Evolutionary conservation across 2,888 invertebrate genomes (phyloP), one percentile per base, ranked within the genome.

Genomic region (Polietes domitor): DNA sequence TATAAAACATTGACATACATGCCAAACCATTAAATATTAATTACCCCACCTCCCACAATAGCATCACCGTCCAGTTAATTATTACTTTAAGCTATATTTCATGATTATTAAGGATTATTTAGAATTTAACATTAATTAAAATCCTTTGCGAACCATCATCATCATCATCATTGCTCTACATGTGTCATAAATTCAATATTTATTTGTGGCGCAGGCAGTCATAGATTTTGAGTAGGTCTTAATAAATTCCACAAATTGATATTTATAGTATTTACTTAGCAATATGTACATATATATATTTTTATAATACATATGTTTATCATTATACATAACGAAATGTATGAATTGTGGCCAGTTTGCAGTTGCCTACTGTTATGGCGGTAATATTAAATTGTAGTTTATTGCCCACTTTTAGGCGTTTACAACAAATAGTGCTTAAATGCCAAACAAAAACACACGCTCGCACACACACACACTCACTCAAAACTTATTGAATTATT

Each of bases 391-490:
- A 68, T 68, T 43, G 15, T 19, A 68, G 15, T 28, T 28, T 61
- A 61, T 68, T 68, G 68, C 68, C 41, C 43, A 68, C 24, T 9
- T 68, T 41, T 68, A 68, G 68, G 68, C 68, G n/a, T 32, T 68
- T 5, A 15, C 61, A 68, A 24, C 43, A 41, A 58, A 26, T 6
- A 17, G 0, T 10, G 21, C 24, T 58, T 50, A 58, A 58, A 58
- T 53, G 24, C 19, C 9, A 26, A 7, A 15, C 12, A 26, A 26
- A 61, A 61, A 61, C n/a, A 28, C 32, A 61, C 61, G 32, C 17
- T 10, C 21, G 21, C 10, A 15, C 61, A 61, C 5, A 28, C n/a
- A 61, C 28, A 61, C 10, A 26, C 47, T 12, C 47, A 47, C 53
- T 21, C 24, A 37, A 32, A 63, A 65, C 32, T 63, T 68, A 68